Percentiles rank a stretch among this genome's conserved stretches.
Evolutionary conservation across 2,888 invertebrate genomes (phyloP).

Genomic region (Hypomecis punctinalis): DNA sequence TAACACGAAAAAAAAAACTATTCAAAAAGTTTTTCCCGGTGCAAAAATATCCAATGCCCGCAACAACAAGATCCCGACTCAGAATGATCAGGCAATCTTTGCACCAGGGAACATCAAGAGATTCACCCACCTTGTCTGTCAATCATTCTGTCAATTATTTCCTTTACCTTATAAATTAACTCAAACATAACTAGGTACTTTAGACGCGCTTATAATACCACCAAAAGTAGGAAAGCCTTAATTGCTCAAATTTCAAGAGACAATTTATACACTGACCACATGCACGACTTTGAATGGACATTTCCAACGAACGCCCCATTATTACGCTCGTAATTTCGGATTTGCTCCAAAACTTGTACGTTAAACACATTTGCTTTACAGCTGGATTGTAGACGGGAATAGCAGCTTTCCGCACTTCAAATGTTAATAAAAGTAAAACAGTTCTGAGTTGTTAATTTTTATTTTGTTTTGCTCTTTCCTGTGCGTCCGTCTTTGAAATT

Average conservation of each 20-base stretch:
- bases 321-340: slow-evolving; percentile 66
- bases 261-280: slow-evolving; percentile 36
- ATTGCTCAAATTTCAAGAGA: slow-evolving; percentile 37
- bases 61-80: no score
- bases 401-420: slow-evolving; percentile 24
- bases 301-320: slow-evolving; percentile 63
- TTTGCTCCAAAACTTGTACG: slow-evolving; percentile 53
- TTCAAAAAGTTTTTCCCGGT: no score
- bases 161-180: background rate
- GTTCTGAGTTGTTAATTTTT: slow-evolving; percentile 32
- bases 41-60: no score
- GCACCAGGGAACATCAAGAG: no score
- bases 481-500: slow-evolving; percentile 17
- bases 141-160: no score
- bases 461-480: slow-evolving; percentile 24
- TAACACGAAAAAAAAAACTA: no score
- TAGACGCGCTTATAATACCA: background rate
- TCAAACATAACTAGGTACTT: background rate
- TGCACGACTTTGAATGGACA: slow-evolving; percentile 61
- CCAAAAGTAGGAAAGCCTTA: slow-evolving; percentile 18
- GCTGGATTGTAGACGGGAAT: slow-evolving; percentile 17
- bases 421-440: slow-evolving; percentile 26
- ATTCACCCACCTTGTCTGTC: no score
- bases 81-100: no score
- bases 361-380: slow-evolving; percentile 41